A percentile compares a stretch with the other conserved stretches of the same genome.
These are phyloP conservation scores for Malaclemys terrapin DNA, from an alignment of 2,113 vertebrate species.

Conservation along the genomic window DNA sequence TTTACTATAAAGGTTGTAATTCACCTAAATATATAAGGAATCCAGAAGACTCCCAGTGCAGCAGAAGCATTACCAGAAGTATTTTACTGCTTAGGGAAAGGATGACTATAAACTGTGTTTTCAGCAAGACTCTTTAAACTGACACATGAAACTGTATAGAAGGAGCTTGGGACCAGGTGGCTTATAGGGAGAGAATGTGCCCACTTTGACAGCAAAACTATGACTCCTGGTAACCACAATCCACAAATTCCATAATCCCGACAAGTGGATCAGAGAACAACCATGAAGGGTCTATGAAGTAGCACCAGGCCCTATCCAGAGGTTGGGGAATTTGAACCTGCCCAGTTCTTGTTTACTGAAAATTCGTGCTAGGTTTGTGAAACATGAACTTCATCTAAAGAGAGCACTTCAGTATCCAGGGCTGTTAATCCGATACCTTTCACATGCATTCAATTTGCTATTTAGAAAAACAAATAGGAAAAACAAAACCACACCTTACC, in stretches of 20 bases:
- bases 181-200: neutral
- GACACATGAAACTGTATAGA: rapidly evolving
- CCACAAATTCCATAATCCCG: neutral
- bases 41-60: neutral
- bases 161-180: neutral
- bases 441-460: neutral
- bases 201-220: neutral
- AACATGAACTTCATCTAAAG: neutral
- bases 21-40: slow-evolving; percentile 6
- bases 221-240: neutral
- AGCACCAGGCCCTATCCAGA: neutral
- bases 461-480: neutral
- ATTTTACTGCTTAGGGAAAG: neutral
- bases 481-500: neutral
- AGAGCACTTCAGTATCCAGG: neutral
- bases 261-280: no score
- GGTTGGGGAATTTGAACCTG: neutral
- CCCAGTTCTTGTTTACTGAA: neutral
- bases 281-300: neutral
- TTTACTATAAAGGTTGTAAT: neutral
- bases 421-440: neutral
- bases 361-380: neutral
- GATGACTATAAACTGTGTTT: neutral
- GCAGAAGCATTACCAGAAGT: neutral
- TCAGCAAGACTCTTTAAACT: rapidly evolving